Base-by-base conservation (phyloP, 2,113 vertebrate genomes). In the Epinephelus fuscoguttatus region DNA sequence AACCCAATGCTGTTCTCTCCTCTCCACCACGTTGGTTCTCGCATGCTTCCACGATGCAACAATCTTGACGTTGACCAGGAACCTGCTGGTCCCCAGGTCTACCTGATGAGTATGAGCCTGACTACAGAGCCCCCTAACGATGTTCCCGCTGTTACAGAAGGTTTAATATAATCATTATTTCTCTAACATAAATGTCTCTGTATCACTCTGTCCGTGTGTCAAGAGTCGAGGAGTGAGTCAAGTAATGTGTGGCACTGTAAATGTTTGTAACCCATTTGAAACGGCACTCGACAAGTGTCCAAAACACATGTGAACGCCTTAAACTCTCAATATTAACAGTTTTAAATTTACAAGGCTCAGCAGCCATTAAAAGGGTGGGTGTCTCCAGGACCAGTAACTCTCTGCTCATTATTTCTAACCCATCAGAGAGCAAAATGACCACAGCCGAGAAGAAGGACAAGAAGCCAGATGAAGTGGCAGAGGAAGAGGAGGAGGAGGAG, bases 401-500 rank as follows among this genome's bases (percentile, higher is more conserved):
- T 77, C 27, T 78, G 50, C 37, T 72, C 13, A 47, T 52, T n/a
- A 1, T 17, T 67, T 71, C 30, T 50, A 5, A 47, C 67, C 92
- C 68, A n/a, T 25, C 92, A 77, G 95, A 95, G 82, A 85, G 52
- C 84, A 99, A 97, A 83, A 95, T 97, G 93, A 92, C 95, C 47
- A 77, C 96, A 59, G 92, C 94, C 57, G 97, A 97, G 83, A 98
- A 98, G 89, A 98, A 96, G 94, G 99, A 99, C 73, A 99, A 99
- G 91, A 99, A 99, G 95, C 95, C 98, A 70, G 98, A 99, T 12
- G 97, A 99, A 60, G 97, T 97, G 59, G 92, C 96, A 17, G 98
- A 98, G 91, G 98, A 98, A 70, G 98, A 98, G 68, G 98, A 99
- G 90, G 98, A 99, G 55, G 98, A 99, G 89, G 97, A 99, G 68